Evolutionary conservation across 2,797 vertebrate species (phyloP), one percentile per base, ranked within the genome.

Genomic region (Pipistrellus kuhlii): DNA sequence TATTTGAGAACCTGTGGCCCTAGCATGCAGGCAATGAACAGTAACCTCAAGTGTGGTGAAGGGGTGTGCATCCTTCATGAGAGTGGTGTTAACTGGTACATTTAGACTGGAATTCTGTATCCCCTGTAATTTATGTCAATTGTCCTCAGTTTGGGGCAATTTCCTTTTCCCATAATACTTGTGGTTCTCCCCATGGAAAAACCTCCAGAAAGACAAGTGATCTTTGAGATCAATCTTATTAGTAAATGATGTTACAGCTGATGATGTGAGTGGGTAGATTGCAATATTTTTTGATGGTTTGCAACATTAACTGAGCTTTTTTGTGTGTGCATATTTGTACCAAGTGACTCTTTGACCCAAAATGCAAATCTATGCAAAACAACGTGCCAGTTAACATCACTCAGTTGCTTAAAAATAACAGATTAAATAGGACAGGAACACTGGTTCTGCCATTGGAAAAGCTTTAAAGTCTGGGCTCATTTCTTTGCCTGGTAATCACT

Each of bases 401-500:
- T 17, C 25, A 12, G 32, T n/a, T 53, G 13, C 44, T 93, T 73
- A 88, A 92, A 91, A 92, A 62, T 30, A 69, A 35, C 44, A 64
- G 20, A 23, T 41, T 41, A 72, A 62, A 59, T 2, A 48, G 72
- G 38, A 59, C 38, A 48, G 46, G n/a, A 72, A 81, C n/a, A 14
- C 10, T 89, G 35, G n/a, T 88, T 82, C 51, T 44, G 25, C 20
- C 30, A n/a, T 27, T 84, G 41, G 68, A 69, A 88, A 85, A 87
- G 3, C 44, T 91, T 90, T 59, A 32, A 81, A 85, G 17, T 90
- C 64, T 66, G 75, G 32, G 89, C 15, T 88, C 69, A 94, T 95
- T 82, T 86, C 64, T 77, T 73, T 81, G 62, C 84, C 71, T 32
- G 27, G 46, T 85, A 93, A 91, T 85, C 73, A 91, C 15, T 90